A percentile compares a stretch with the other conserved stretches of the same genome.
These are phyloP conservation scores for Ophion ventricosus DNA, from an alignment of 2,888 invertebrate genomes.

Conservation along the genomic window DNA sequence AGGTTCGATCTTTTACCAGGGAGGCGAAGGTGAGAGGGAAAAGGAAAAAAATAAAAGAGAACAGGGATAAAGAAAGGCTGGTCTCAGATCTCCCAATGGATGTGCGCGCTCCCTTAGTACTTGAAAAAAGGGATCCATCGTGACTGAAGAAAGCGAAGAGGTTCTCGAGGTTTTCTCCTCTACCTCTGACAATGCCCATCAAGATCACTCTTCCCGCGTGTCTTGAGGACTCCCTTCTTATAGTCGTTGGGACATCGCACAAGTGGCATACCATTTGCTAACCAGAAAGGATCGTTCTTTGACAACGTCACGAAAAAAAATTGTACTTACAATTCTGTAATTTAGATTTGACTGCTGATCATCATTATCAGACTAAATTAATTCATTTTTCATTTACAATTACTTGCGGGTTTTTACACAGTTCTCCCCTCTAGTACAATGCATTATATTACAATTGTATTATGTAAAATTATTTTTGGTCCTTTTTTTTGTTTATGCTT, in stretches of 20 bases:
- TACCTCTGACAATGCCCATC: slow-evolving; percentile 65
- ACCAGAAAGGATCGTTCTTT: slow-evolving; percentile 15
- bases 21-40: slow-evolving; percentile 43
- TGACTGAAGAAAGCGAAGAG: slow-evolving; percentile 63
- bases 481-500: no score
- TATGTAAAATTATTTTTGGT: no score
- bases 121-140: slow-evolving; percentile 61
- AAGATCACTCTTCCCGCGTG: slow-evolving; percentile 56
- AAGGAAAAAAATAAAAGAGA: slow-evolving; percentile 45
- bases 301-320: slow-evolving; percentile 1
- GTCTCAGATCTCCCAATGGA: not conserved
- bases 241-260: slow-evolving; percentile 40
- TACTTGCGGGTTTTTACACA: no score
- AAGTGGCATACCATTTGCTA: slow-evolving; percentile 50
- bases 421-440: no score
- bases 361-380: not conserved
- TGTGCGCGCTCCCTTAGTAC: slow-evolving; percentile 43
- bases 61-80: slow-evolving; percentile 47
- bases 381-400: not conserved
- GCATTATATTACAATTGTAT: no score
- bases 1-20: slow-evolving; percentile 47
- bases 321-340: not conserved
- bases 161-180: slow-evolving; percentile 63
- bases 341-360: not conserved
- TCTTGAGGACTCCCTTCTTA: slow-evolving; percentile 38